phyloP scores from a whole-genome alignment of 1,140 invertebrate species.

The Drosophila repletoides region DNA sequence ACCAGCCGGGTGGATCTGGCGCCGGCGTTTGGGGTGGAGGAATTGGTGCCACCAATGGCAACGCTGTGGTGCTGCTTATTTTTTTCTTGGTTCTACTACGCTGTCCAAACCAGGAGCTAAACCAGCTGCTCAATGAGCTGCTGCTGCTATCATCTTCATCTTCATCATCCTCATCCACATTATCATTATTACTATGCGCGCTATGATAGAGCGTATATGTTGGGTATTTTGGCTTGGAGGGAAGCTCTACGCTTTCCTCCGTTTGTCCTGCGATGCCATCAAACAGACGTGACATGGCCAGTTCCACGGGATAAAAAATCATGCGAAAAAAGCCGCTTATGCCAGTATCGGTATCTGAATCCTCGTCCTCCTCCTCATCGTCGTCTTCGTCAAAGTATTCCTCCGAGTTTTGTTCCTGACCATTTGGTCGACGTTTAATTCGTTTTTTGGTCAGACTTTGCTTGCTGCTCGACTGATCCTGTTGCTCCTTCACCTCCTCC shows the following conservation, averaged over 20 bases:
- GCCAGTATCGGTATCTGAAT: slow-evolving; percentile 1
- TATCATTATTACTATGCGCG: slow-evolving; percentile 55
- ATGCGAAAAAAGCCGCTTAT: slow-evolving; percentile 72
- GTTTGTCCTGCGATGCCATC: slow-evolving; percentile 47
- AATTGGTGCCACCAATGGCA: slow-evolving; percentile 8
- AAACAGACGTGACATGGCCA: slow-evolving; percentile 65
- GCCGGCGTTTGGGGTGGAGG: slow-evolving; percentile 30
- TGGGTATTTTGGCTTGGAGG: slow-evolving; percentile 46
- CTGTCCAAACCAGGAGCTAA: slow-evolving; percentile 70
- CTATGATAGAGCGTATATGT: slow-evolving; percentile 74
- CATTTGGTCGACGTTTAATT: slow-evolving; percentile 52
- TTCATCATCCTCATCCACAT: neutral
- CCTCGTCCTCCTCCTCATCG: slow-evolving; percentile 7
- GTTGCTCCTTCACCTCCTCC: neutral
- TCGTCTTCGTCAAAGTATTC: slow-evolving; percentile 40
- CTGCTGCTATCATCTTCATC: slow-evolving; percentile 25
- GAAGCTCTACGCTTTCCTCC: slow-evolving; percentile 17
- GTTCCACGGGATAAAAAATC: slow-evolving; percentile 75
- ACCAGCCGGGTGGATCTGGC: slow-evolving; percentile 56
- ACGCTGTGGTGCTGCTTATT: slow-evolving; percentile 55
- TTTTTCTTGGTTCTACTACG: slow-evolving; percentile 65
- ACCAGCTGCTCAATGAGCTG: slow-evolving; percentile 58
- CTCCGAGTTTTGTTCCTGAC: slow-evolving; percentile 18
- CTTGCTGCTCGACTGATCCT: slow-evolving; percentile 37
- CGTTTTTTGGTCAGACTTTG: slow-evolving; percentile 63